Conservation (phyloP, 2,113 vertebrate species). For the Mus spicilegus region DNA sequence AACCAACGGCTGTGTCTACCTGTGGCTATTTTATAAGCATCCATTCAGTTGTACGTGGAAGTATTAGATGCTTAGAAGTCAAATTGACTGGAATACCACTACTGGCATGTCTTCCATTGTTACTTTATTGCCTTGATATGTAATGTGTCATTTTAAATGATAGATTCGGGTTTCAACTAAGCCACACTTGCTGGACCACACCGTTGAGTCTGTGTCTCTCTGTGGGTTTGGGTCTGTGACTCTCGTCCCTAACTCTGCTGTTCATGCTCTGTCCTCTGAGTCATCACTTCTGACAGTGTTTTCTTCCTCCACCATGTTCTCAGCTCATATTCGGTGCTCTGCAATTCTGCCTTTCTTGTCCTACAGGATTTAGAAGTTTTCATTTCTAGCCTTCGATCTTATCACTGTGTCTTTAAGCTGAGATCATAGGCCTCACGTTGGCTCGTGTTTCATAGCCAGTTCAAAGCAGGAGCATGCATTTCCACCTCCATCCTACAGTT, state of each 20-base stretch:
- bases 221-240: background rate
- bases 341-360: background rate
- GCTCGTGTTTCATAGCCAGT: background rate
- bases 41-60: background rate
- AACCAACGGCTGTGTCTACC: background rate
- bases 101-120: background rate
- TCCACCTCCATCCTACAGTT: background rate
- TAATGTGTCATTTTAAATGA: background rate
- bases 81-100: background rate
- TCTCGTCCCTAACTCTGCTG: too few species aligned
- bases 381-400: background rate
- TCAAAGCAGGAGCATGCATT: background rate
- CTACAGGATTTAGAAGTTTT: background rate
- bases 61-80: background rate
- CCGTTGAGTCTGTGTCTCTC: background rate
- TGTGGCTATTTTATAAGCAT: background rate
- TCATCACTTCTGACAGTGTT: rapidly evolving
- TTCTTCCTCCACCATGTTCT: background rate
- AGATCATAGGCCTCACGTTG: background rate
- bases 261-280: background rate
- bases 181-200: background rate
- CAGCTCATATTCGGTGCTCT: background rate
- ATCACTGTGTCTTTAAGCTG: background rate
- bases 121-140: background rate
- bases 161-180: background rate